A percentile compares a stretch with the other conserved stretches of the same genome.
Evolutionary conservation across 2,113 vertebrate species (phyloP).

Genomic region (Dolichallabes microphthalmus): DNA sequence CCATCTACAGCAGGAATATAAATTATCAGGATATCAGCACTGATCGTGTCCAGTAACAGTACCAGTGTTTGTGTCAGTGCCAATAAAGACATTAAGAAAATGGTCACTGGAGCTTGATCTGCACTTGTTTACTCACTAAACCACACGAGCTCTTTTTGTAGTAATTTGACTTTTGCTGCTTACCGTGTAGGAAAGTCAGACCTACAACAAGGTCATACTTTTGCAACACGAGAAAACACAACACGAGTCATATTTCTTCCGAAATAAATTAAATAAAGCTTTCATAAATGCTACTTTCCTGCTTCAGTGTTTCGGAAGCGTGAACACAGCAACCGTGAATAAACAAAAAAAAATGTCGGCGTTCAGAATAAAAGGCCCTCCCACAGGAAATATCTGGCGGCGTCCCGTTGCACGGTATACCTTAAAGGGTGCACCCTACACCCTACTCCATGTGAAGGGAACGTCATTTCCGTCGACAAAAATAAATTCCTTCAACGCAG

Average conservation of each 20-base stretch:
- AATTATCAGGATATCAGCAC: neutral
- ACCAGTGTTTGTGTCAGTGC: neutral
- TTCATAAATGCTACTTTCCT: no score
- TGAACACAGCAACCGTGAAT: neutral
- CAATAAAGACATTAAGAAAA: neutral
- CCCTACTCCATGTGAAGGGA: no score
- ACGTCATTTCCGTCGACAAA: no score
- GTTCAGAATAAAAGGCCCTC: constrained; percentile 17
- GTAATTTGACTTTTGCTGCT: neutral
- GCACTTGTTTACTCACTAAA: neutral
- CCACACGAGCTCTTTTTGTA: neutral
- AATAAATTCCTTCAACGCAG: no score
- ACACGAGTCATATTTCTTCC: no score
- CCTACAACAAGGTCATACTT: neutral
- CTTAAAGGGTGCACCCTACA: no score
- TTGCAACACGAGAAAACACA: neutral
- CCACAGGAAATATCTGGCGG: no score
- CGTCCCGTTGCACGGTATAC: no score
- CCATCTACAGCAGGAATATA: neutral
- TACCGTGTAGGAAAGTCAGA: neutral
- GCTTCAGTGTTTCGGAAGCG: neutral
- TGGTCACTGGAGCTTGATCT: no score
- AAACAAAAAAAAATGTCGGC: neutral
- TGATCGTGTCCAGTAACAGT: neutral
- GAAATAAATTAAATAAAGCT: neutral